A percentile compares a stretch with the other conserved stretches of the same genome.
These are phyloP conservation scores for Nasalis larvatus DNA, from an alignment of 2,113 vertebrate genomes.

Conservation along the genomic window DNA sequence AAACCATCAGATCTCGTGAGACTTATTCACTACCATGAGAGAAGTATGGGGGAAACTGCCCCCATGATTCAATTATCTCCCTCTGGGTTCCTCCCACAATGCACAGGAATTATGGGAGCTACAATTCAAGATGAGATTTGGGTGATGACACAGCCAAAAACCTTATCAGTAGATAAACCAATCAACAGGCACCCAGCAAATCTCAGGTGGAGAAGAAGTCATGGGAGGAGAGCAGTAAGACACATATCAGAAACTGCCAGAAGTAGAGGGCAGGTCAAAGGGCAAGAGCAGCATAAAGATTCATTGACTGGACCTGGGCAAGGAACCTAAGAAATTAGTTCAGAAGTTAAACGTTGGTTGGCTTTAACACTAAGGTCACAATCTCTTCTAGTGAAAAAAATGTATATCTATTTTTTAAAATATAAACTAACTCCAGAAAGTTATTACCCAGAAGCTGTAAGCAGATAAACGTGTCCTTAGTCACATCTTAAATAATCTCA, in stretches of 20 bases:
- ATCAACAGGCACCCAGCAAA: not conserved
- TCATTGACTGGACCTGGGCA: not conserved
- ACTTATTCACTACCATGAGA: too few species aligned
- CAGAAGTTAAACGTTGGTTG: not conserved
- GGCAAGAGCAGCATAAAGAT: fast-evolving
- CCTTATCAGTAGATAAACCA: not conserved
- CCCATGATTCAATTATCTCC: too few species aligned
- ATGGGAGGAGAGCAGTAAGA: not conserved
- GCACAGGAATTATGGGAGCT: too few species aligned
- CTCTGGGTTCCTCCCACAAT: too few species aligned
- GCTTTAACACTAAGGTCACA: not conserved
- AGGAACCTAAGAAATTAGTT: not conserved
- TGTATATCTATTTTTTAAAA: not conserved
- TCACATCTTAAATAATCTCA: not conserved
- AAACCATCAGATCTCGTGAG: too few species aligned
- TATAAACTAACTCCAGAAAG: not conserved
- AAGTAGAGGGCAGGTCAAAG: not conserved
- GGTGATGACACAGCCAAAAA: too few species aligned
- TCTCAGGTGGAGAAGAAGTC: not conserved
- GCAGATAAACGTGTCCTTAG: not conserved
- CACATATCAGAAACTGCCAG: not conserved
- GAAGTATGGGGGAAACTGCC: too few species aligned
- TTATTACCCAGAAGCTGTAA: not conserved
- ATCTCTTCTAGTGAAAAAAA: not conserved
- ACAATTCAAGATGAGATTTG: too few species aligned